Conservation (phyloP, 92 coral and sea anemone genomes). For the Plumapathes pennacea region DNA sequence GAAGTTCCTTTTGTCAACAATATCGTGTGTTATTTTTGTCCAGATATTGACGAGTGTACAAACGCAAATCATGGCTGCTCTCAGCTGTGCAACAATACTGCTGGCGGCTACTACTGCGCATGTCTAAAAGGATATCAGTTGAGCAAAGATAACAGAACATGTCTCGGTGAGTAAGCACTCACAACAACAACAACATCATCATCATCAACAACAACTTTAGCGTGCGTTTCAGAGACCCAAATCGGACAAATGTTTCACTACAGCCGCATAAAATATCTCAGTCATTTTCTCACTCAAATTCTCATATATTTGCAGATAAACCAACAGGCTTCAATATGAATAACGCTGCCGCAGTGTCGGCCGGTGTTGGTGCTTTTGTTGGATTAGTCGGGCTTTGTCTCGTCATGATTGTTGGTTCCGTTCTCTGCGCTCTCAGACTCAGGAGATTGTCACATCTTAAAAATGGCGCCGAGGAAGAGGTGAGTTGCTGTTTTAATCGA, state of each 20-base stretch:
- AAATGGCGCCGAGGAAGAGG: slow-evolving; percentile 56
- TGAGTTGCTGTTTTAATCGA: too few relatives aligned
- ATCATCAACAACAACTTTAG: too few relatives aligned
- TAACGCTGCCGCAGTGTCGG: slow-evolving; percentile 75
- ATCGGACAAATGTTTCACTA: too few relatives aligned
- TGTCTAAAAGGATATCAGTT: slow-evolving; percentile 70
- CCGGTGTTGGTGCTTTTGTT: slow-evolving; percentile 85
- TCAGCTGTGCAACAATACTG: slow-evolving; percentile 90
- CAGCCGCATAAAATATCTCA: too few relatives aligned
- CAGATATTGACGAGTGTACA: slow-evolving; percentile 90
- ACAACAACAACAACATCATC: neutral
- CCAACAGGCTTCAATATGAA: too few relatives aligned
- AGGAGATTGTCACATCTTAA: slow-evolving; percentile 48
- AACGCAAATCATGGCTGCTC: slow-evolving; percentile 66
- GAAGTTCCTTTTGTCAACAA: neutral
- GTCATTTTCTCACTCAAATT: too few relatives aligned
- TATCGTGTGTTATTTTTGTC: neutral
- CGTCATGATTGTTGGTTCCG: slow-evolving; percentile 52
- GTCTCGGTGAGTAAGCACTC: slow-evolving; percentile 55
- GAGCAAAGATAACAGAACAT: slow-evolving; percentile 73
- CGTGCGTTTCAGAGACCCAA: too few relatives aligned
- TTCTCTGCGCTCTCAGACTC: slow-evolving; percentile 51
- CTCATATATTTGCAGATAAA: too few relatives aligned
- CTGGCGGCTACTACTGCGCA: slow-evolving; percentile 81
- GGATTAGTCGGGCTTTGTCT: slow-evolving; percentile 57